These are phyloP conservation scores for Tipula lateralis DNA, from an alignment of 2,888 invertebrate genomes.

Conservation along the genomic window DNA sequence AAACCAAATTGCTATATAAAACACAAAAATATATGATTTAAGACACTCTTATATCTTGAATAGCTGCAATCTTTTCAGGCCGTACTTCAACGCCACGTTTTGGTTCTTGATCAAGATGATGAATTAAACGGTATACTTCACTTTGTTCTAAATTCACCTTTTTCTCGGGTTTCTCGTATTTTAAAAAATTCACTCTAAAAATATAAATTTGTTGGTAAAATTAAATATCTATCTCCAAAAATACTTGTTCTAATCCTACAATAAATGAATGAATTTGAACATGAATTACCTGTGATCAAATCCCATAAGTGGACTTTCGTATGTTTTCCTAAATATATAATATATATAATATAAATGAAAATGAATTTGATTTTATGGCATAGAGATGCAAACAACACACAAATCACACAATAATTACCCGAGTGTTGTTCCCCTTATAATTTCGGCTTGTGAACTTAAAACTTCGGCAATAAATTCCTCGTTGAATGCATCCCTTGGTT, in stretches of 20 bases:
- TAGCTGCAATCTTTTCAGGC: constrained; percentile 60
- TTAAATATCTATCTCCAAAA: not conserved
- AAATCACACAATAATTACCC: constrained; percentile 60
- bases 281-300: constrained; percentile 47
- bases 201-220: not conserved
- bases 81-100: constrained; percentile 61
- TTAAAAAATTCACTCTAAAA: constrained; percentile 81
- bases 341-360: not conserved
- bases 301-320: constrained; percentile 47
- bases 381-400: not conserved
- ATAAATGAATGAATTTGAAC: not conserved
- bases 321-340: constrained; percentile 42
- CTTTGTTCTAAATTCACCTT: constrained; percentile 70
- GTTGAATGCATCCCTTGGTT: constrained; percentile 82
- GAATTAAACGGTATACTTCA: constrained; percentile 74
- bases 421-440: constrained; percentile 75
- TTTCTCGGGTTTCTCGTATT: constrained; percentile 76
- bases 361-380: constrained; percentile 28
- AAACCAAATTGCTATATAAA: not conserved
- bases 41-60: constrained; percentile 52
- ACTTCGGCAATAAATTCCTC: constrained; percentile 85
- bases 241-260: not conserved
- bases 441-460: constrained; percentile 77
- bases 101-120: constrained; percentile 67
- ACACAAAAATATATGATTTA: not conserved